phyloP scores from a whole-genome alignment of 1,140 invertebrate genomes.

The Homarus americanus region DNA sequence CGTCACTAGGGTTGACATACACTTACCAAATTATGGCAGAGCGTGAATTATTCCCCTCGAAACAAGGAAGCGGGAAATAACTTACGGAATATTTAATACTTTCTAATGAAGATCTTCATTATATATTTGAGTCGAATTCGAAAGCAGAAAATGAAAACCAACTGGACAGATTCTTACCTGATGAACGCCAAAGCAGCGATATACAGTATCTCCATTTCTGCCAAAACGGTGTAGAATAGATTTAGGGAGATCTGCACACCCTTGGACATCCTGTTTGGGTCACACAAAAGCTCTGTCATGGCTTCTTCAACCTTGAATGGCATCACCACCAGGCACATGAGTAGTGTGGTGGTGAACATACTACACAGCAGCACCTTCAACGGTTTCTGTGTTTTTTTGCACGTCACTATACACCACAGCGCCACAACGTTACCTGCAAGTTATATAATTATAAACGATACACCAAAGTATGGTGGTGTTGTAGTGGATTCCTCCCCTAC shows the following conservation, averaged over 20 bases:
- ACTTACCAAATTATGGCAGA: background rate
- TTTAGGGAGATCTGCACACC: background rate
- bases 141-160: background rate
- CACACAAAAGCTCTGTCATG: background rate
- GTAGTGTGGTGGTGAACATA: constrained; percentile 14
- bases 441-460: background rate
- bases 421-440: constrained; percentile 37
- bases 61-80: background rate
- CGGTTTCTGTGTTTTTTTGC: background rate
- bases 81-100: background rate
- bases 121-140: background rate
- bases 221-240: constrained; percentile 4
- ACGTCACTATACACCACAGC: constrained; percentile 41
- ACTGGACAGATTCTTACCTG: background rate
- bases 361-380: constrained; percentile 13
- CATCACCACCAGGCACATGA: background rate
- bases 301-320: background rate
- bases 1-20: background rate
- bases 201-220: background rate
- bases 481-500: background rate
- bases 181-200: constrained; percentile 18
- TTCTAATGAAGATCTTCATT: background rate
- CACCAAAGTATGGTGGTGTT: background rate
- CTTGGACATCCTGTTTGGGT: background rate
- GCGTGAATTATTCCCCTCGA: background rate